phyloP scores from a whole-genome alignment of 2,888 invertebrate species.

The Sphaeridia pumilis region DNA sequence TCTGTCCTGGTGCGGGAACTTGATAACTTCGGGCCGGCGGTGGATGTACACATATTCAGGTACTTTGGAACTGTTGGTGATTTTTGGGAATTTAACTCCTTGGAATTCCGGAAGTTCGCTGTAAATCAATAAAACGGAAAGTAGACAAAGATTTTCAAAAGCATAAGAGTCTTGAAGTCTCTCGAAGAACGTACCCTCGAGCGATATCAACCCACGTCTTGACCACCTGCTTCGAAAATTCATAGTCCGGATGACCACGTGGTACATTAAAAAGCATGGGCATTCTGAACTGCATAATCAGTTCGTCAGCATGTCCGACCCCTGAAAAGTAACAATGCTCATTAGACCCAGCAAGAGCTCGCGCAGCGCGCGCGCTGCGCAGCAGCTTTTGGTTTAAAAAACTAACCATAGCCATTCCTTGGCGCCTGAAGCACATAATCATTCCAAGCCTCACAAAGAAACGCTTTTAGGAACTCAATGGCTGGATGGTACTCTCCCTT shows the following conservation, averaged over 20 bases:
- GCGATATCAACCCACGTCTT: background rate
- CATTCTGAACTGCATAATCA: background rate
- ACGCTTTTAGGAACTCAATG: background rate
- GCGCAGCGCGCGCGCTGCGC: background rate
- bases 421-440: background rate
- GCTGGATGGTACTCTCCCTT: constrained; percentile 2
- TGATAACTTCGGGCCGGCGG: background rate
- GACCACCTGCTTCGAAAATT: constrained; percentile 1
- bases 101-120: background rate
- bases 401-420: constrained; percentile 2
- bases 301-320: background rate
- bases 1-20: background rate
- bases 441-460: background rate
- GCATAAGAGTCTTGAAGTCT: background rate
- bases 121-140: background rate
- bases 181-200: background rate
- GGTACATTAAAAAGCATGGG: constrained; percentile 2
- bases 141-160: background rate
- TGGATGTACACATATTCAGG: background rate
- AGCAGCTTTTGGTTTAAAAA: background rate
- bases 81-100: background rate
- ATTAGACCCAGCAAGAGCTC: background rate
- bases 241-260: background rate
- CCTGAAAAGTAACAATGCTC: background rate
- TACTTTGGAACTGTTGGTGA: background rate